These are phyloP conservation scores for Psylliodes chrysocephalus DNA, from an alignment of 2,888 invertebrate species.

Conservation along the genomic window DNA sequence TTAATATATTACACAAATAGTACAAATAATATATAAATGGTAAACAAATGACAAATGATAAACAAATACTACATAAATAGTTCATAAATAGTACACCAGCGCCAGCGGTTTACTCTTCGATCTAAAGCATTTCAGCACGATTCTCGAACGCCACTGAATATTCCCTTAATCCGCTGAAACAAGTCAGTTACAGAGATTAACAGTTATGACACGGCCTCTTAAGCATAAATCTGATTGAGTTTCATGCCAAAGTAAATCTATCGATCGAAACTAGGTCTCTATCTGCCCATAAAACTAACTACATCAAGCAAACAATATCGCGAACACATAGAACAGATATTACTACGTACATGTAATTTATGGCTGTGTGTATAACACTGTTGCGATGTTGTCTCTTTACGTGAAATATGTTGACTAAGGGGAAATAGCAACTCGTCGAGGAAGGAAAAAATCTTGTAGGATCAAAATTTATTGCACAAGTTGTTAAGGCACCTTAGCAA, in stretches of 20 bases:
- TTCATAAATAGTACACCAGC: no score
- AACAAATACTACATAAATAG: no score
- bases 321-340: neutral
- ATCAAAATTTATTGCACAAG: no score
- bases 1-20: no score
- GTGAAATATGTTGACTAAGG: neutral
- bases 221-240: slow-evolving; percentile 1
- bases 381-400: neutral
- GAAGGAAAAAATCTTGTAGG: neutral
- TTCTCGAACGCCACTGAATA: no score
- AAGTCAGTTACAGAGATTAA: neutral
- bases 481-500: no score
- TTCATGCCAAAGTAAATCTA: slow-evolving; percentile 5
- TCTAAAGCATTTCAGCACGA: no score
- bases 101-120: no score
- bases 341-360: slow-evolving; percentile 8
- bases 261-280: neutral
- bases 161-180: neutral
- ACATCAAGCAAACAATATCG: neutral
- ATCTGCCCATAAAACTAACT: neutral
- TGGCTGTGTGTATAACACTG: neutral
- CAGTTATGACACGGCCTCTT: neutral
- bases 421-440: neutral
- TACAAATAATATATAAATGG: no score
- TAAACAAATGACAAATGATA: no score